phyloP scores from a whole-genome alignment of 1,140 invertebrate species.

The Drosophila virilis region DNA sequence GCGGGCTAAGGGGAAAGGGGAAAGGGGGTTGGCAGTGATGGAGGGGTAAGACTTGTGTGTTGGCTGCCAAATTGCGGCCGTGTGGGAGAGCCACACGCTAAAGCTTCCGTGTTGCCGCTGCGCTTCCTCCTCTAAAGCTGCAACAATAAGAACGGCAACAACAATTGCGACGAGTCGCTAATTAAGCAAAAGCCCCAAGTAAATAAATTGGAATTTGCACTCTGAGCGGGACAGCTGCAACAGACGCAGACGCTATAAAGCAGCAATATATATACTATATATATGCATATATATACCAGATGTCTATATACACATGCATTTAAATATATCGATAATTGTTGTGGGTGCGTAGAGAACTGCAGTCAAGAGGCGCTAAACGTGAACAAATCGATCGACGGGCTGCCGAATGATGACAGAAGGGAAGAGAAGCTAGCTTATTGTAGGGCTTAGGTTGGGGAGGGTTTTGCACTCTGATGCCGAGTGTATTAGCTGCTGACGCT shows the following conservation, averaged over 20 bases:
- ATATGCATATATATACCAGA: not conserved
- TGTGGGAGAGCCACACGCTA: slow-evolving; percentile 36
- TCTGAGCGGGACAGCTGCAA: slow-evolving; percentile 37
- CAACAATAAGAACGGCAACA: slow-evolving; percentile 9
- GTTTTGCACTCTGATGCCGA: not conserved
- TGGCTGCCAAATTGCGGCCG: slow-evolving; percentile 26
- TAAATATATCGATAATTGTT: not conserved
- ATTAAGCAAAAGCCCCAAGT: slow-evolving; percentile 70
- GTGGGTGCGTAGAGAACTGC: not conserved
- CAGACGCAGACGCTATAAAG: slow-evolving; percentile 11
- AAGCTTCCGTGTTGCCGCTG: slow-evolving; percentile 59
- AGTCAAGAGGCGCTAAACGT: not conserved
- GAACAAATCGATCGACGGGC: slow-evolving; percentile 11
- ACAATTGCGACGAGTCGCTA: slow-evolving; percentile 66
- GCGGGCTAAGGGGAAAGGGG: not conserved
- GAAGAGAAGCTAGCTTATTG: not conserved
- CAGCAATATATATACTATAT: not conserved
- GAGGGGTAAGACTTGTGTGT: not conserved
- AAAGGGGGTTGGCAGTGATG: not conserved
- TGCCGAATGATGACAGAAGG: slow-evolving; percentile 3
- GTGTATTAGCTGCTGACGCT: slow-evolving; percentile 14
- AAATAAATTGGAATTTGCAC: slow-evolving; percentile 77
- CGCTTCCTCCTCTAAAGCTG: slow-evolving; percentile 26
- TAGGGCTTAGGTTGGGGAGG: not conserved
- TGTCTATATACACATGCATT: not conserved